phyloP scores from a whole-genome alignment of 2,888 invertebrate species.

The Myathropa florea region DNA sequence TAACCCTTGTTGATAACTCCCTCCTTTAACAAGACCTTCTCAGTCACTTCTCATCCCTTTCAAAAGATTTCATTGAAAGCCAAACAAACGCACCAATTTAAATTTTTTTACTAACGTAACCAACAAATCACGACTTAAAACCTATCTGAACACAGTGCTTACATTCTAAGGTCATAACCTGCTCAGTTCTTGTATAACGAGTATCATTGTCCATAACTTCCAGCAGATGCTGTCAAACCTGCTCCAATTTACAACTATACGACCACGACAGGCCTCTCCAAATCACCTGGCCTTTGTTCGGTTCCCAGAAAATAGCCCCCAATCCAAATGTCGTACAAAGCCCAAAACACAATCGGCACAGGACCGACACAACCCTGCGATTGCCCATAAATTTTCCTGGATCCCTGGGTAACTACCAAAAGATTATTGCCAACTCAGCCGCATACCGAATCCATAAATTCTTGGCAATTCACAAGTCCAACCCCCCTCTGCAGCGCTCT shows the following conservation, averaged over 20 bases:
- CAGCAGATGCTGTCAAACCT: not conserved
- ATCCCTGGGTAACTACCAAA: conserved; percentile 14
- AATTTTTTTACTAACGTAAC: not conserved
- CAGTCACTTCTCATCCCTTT: too few relatives aligned
- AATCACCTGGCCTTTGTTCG: conserved; percentile 16
- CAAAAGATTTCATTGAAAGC: not conserved
- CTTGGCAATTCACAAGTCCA: not conserved
- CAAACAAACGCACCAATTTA: not conserved
- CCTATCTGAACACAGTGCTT: not conserved
- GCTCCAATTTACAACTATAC: not conserved
- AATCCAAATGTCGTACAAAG: not conserved
- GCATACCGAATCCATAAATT: conserved; percentile 44
- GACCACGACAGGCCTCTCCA: not conserved
- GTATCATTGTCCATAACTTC: not conserved
- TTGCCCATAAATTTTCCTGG: conserved; percentile 29
- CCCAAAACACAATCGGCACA: not conserved
- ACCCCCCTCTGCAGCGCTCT: not conserved
- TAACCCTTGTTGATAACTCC: too few relatives aligned
- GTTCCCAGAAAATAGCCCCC: not conserved
- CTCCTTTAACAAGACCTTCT: too few relatives aligned
- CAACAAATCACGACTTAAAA: not conserved
- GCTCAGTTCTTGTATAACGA: not conserved
- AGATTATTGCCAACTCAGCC: conserved; percentile 24
- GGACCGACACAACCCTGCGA: conserved; percentile 6
- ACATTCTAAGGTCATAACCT: not conserved